Evolutionary conservation across 2,113 vertebrate genomes (phyloP).

Genomic region (Rutilus rutilus): DNA sequence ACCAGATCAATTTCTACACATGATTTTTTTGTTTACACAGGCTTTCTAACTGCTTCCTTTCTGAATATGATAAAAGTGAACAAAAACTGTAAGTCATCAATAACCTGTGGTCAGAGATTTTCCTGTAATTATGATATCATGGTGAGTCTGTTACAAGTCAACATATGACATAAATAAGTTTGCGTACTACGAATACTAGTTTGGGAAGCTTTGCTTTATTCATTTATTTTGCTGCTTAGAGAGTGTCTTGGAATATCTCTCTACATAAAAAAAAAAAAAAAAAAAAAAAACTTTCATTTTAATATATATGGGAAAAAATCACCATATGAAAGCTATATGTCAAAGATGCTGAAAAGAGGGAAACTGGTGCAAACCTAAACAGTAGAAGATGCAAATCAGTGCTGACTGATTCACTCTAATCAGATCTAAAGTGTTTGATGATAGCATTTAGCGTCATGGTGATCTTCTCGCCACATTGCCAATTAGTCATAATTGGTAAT

Average conservation of each 20-base stretch:
- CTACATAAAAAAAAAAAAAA: no score
- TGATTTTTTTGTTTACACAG: slow-evolving; percentile 18
- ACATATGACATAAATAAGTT: background rate
- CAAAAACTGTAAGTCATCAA: background rate
- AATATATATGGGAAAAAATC: background rate
- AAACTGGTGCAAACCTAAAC: background rate
- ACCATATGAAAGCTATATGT: background rate
- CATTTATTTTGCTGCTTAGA: background rate
- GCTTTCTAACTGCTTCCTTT: slow-evolving; percentile 4
- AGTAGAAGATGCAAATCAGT: slow-evolving; percentile 22
- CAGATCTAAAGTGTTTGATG: slow-evolving; percentile 55
- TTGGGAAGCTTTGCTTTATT: background rate
- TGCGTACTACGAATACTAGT: background rate
- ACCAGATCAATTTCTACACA: slow-evolving; percentile 10
- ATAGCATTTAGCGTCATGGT: slow-evolving; percentile 56
- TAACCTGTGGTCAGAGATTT: background rate
- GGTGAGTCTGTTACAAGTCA: background rate
- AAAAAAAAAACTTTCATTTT: background rate
- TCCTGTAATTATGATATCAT: background rate
- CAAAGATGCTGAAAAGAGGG: background rate
- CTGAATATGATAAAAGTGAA: slow-evolving; percentile 11
- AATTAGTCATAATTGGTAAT: slow-evolving; percentile 66
- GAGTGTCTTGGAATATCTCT: background rate
- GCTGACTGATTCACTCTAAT: background rate
- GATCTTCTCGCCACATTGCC: slow-evolving; percentile 64